Conservation (phyloP, 2,797 vertebrate genomes). For the Lithobates sylvaticus region DNA sequence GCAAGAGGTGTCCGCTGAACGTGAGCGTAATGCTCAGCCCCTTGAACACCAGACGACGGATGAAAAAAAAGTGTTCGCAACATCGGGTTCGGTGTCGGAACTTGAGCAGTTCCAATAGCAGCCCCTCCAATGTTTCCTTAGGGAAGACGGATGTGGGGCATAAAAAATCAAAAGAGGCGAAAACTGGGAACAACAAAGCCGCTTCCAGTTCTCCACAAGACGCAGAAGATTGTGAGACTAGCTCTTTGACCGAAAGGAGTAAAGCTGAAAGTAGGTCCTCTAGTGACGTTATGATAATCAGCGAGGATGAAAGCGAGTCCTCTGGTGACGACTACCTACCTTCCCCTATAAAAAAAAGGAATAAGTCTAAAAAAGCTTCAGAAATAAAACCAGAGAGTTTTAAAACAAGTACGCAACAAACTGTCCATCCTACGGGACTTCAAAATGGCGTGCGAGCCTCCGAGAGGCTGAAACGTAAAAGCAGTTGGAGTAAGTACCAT, state of each 20-base stretch:
- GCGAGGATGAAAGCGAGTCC: neutral
- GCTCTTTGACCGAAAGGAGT: neutral
- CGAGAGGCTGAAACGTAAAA: neutral
- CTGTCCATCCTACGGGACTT: neutral
- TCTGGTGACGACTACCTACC: neutral
- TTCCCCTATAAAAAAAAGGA: too few relatives aligned
- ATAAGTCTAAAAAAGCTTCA: neutral
- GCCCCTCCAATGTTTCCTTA: neutral
- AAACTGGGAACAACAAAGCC: neutral
- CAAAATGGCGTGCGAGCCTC: neutral
- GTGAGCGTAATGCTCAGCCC: constrained; percentile 56
- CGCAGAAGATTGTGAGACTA: neutral
- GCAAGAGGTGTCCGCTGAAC: constrained; percentile 40
- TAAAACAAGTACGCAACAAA: too few relatives aligned
- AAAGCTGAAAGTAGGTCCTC: neutral
- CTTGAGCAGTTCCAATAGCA: rapidly evolving
- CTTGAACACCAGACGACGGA: neutral
- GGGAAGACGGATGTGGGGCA: neutral
- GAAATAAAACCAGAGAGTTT: neutral
- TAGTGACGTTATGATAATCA: too few relatives aligned
- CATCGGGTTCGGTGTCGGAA: constrained; percentile 18
- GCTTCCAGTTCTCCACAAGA: neutral
- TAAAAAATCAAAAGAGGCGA: neutral
- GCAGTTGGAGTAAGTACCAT: too few relatives aligned
- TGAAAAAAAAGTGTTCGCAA: constrained; percentile 11